These are phyloP conservation scores for Vollenhovia emeryi DNA, from an alignment of 1,140 invertebrate genomes.

Conservation along the genomic window DNA sequence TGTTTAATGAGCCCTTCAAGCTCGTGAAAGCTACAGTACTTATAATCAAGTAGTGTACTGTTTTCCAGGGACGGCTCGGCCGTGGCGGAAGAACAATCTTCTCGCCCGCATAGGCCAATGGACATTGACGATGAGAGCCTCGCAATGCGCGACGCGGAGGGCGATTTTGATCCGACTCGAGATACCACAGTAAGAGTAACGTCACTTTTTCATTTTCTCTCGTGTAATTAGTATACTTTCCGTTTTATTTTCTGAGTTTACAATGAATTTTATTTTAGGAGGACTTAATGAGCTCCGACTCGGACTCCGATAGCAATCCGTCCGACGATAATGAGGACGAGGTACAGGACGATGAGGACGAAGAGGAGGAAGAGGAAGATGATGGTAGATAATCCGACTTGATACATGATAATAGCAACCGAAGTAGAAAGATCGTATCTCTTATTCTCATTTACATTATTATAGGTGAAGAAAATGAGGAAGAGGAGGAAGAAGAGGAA, in stretches of 20 bases:
- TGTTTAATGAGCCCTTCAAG: constrained; percentile 34
- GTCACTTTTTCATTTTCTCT: constrained; percentile 58
- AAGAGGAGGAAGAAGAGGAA: constrained; percentile 89
- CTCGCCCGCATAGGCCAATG: constrained; percentile 83
- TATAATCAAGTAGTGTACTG: constrained; percentile 85
- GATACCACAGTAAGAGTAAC: constrained; percentile 83
- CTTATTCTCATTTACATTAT: background rate
- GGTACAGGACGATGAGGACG: constrained; percentile 87
- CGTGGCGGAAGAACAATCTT: constrained; percentile 81
- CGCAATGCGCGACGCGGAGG: constrained; percentile 80
- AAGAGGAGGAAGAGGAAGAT: constrained; percentile 87
- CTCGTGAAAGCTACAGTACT: constrained; percentile 74
- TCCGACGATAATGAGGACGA: constrained; percentile 86
- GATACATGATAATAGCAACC: background rate
- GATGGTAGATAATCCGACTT: constrained; percentile 75
- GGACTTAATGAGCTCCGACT: constrained; percentile 87
- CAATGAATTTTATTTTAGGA: constrained; percentile 80
- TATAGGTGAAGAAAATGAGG: constrained; percentile 85
- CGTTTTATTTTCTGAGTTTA: constrained; percentile 38
- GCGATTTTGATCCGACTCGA: constrained; percentile 82
- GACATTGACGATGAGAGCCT: constrained; percentile 84
- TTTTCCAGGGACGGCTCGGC: constrained; percentile 83
- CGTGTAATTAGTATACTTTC: constrained; percentile 30
- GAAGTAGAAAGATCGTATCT: constrained; percentile 29
- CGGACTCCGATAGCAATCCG: constrained; percentile 84